phyloP scores from a whole-genome alignment of 2,113 vertebrate genomes.

The Sphaerodactylus townsendi region DNA sequence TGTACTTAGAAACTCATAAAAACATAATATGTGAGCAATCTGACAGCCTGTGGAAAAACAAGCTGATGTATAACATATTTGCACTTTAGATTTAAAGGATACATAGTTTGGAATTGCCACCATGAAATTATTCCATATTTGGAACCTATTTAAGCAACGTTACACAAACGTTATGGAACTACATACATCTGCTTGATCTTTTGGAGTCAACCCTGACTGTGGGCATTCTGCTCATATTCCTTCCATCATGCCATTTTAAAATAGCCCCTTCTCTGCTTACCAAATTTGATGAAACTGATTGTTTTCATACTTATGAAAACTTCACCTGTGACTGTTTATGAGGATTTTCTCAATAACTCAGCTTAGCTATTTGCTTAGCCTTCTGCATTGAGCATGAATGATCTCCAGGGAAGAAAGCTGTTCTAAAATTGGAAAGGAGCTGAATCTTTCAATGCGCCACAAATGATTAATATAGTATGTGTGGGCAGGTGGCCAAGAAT shows the following conservation, averaged over 20 bases:
- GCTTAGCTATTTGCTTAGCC: not conserved
- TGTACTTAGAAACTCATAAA: not conserved
- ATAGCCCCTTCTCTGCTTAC: not conserved
- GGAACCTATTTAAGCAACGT: not conserved
- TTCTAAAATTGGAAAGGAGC: not conserved
- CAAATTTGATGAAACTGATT: not conserved
- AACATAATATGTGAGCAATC: not conserved
- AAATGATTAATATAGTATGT: not conserved
- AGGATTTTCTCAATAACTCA: too few relatives aligned
- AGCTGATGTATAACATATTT: not conserved
- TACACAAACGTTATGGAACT: not conserved
- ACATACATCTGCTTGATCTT: not conserved
- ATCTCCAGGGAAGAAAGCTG: not conserved
- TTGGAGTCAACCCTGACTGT: not conserved
- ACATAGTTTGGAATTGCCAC: not conserved
- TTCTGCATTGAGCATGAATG: not conserved
- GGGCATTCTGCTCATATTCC: not conserved
- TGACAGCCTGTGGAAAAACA: not conserved
- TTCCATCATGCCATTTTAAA: not conserved
- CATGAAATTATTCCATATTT: not conserved
- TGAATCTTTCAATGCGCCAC: not conserved
- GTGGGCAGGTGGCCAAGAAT: not conserved
- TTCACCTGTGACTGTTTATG: not conserved
- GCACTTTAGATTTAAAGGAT: not conserved
- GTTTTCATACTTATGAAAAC: not conserved